Evolutionary conservation across 2,888 invertebrate genomes (phyloP), one percentile per base, ranked within the genome.

Genomic region (Ptychoptera contaminata): DNA sequence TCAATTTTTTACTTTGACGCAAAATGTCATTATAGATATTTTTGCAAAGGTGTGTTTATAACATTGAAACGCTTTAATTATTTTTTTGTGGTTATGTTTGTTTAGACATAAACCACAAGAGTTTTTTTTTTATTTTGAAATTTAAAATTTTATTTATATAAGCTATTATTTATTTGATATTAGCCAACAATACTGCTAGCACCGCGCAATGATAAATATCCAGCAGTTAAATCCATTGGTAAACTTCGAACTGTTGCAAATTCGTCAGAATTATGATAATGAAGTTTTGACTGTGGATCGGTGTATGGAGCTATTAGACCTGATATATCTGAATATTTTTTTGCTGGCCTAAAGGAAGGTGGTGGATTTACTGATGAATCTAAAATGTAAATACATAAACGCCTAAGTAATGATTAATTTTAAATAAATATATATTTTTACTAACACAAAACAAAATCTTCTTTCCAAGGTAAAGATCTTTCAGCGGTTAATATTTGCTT

Each of bases 261-360:
- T 62, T 94, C 94, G 53, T 92, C 91, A 37, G 80, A 73, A 61
- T 82, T 85, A 41, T 86, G 79, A 61, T 80, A 94, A 50, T 81
- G 75, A 7, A 94, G 68, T 59, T 91, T 87, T 1, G 87, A 90
- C 59, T 88, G 87, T 4, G 93, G 86, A 67, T 93, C 92, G 51
- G 84, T 82, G 57, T 93, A 94, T 11, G 82, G 82, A 16, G 91
- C 84, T 37, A 81, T 79, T 31, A 92, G 64, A 0, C 92, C 92
- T 44, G 90, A 90, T 49, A 93, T 79, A 59, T 93, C 93, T 0
- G 92, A 93, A 63, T 93, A 93, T 56, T 92, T 93, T 58, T 91
- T 91, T 0, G 86, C 79, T 5, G 93, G 93, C 58, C 79, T 80
- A 58, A 92, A 85, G 34, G 90, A 85, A 35, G 92, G 91, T 10